Conservation (phyloP, 2,113 vertebrate species). For the Spilogale gracilis region DNA sequence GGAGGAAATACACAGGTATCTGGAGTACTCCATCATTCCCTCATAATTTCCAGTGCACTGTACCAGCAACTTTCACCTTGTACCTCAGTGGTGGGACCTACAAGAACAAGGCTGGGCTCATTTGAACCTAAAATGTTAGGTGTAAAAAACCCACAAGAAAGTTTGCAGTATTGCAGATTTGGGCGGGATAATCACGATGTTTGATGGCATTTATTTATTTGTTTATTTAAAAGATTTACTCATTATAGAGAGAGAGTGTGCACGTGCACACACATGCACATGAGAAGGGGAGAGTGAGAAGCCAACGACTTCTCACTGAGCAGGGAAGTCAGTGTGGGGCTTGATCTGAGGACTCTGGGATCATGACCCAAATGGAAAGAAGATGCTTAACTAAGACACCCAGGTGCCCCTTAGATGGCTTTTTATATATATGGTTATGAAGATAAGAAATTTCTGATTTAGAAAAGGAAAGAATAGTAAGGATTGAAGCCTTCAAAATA, state of each 20-base stretch:
- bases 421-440: constrained; percentile 29
- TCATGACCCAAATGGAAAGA: too few relatives aligned
- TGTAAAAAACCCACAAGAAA: not conserved
- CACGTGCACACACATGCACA: too few relatives aligned
- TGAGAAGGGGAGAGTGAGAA: not conserved
- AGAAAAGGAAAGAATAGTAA: constrained; percentile 32
- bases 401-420: not conserved
- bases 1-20: constrained; percentile 96
- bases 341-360: too few relatives aligned
- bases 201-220: not conserved
- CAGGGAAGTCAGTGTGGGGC: too few relatives aligned
- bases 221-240: not conserved
- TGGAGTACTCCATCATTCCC: not conserved
- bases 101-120: not conserved
- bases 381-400: not conserved
- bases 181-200: not conserved
- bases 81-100: not conserved
- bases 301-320: too few relatives aligned
- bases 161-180: not conserved
- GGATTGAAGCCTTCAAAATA: not conserved
- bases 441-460: constrained; percentile 13
- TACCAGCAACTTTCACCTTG: not conserved
- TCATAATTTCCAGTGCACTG: not conserved
- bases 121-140: not conserved
- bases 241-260: not conserved